Evolutionary conservation across 2,888 invertebrate genomes (phyloP).

Genomic region (Eubasilissa splendida): DNA sequence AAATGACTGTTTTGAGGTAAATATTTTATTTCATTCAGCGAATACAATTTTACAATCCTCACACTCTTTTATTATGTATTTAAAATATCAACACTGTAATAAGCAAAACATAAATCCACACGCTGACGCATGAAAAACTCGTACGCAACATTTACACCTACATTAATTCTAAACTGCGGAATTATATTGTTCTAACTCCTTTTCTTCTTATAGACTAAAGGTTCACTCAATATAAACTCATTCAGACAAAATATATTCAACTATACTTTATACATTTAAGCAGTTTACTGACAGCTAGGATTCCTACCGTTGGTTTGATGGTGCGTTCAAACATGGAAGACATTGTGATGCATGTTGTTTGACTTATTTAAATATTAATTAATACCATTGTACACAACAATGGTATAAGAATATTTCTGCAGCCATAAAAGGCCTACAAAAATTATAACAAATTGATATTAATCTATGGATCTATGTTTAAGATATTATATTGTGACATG

Average conservation of each 20-base stretch:
- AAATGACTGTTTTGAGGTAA: background rate
- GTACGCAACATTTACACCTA: background rate
- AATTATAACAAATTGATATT: too few relatives aligned
- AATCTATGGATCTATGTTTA: too few relatives aligned
- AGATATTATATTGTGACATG: too few relatives aligned
- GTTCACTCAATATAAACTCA: too few relatives aligned
- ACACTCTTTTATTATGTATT: background rate
- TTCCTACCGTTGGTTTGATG: background rate
- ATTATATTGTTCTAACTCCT: background rate
- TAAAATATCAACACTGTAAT: conserved; percentile 10
- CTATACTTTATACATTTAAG: too few relatives aligned
- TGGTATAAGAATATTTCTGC: too few relatives aligned
- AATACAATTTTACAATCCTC: conserved; percentile 14
- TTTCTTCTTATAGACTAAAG: background rate
- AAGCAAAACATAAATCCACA: background rate
- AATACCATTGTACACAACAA: too few relatives aligned
- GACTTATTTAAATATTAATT: conserved; percentile 23
- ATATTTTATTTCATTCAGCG: conserved; percentile 10
- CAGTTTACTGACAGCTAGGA: too few relatives aligned
- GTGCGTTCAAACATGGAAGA: conserved; percentile 45
- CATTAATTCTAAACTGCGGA: background rate
- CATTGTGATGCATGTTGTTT: conserved; percentile 48
- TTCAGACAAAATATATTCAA: too few relatives aligned
- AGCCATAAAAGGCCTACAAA: too few relatives aligned
- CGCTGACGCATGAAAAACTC: background rate